These are phyloP conservation scores for Lampris incognitus DNA, from an alignment of 2,113 vertebrate species.

Conservation along the genomic window DNA sequence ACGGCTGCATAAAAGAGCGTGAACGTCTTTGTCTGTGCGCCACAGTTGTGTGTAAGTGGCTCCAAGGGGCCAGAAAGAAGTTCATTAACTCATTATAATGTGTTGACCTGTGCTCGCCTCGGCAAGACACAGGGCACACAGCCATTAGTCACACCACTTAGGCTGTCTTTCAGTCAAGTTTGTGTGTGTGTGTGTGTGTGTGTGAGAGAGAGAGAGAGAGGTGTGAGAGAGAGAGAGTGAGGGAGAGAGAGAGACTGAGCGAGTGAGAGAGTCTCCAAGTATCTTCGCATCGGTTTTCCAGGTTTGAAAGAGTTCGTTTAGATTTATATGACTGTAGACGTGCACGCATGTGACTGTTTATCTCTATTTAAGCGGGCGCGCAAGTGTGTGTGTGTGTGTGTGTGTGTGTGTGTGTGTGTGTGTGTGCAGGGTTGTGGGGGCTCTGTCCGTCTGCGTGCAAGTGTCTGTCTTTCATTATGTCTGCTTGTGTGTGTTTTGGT, in stretches of 20 bases:
- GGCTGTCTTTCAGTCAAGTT: constrained; percentile 25
- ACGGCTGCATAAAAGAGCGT: neutral
- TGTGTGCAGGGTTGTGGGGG: neutral
- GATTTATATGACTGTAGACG: constrained; percentile 8
- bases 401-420: constrained; percentile 33
- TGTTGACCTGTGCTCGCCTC: constrained; percentile 43
- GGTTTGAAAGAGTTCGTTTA: neutral
- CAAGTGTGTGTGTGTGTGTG: constrained; percentile 29
- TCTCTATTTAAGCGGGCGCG: constrained; percentile 2
- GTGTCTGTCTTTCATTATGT: constrained; percentile 18
- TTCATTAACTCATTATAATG: constrained; percentile 55
- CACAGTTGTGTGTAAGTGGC: constrained; percentile 19
- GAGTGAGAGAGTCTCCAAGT: too few species aligned
- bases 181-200: constrained; percentile 16
- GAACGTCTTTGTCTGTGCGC: neutral
- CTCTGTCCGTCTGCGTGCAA: constrained; percentile 9
- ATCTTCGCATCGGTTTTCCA: too few species aligned
- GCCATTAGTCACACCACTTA: constrained; percentile 44
- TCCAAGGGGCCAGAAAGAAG: constrained; percentile 22
- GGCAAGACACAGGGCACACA: constrained; percentile 40
- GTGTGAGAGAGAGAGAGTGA: neutral
- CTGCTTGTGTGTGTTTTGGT: constrained; percentile 20
- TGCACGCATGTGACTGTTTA: neutral
- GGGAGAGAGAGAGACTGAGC: neutral
- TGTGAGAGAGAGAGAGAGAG: neutral